phyloP scores from a whole-genome alignment of 2,113 vertebrate species.

The Mungos mungo region DNA sequence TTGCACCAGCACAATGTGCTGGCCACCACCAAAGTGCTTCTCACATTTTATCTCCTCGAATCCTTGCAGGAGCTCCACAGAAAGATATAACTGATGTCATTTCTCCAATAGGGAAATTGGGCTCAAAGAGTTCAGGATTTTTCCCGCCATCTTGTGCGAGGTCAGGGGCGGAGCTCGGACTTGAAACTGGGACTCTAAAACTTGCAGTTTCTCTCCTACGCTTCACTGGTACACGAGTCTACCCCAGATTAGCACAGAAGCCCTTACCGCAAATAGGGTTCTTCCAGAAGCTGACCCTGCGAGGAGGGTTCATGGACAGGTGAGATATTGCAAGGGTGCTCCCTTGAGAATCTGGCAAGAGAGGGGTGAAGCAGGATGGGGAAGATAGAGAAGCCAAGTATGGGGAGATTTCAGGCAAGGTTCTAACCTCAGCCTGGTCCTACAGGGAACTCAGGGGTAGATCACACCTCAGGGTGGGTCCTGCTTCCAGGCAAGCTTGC shows the following conservation, averaged over 20 bases:
- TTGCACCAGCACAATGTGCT: background rate
- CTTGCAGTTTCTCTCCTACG: background rate
- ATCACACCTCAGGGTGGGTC: too few relatives aligned
- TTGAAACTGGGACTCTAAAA: background rate
- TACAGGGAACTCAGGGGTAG: rapidly evolving
- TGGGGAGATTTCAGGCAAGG: background rate
- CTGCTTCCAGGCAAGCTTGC: background rate
- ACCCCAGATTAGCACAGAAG: background rate
- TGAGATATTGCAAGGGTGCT: background rate
- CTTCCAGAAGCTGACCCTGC: background rate
- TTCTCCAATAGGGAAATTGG: background rate
- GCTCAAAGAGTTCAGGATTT: background rate
- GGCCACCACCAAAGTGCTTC: background rate
- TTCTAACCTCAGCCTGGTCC: background rate
- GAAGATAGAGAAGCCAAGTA: background rate
- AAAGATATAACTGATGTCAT: background rate
- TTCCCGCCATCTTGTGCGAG: background rate
- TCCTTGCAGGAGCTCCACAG: background rate
- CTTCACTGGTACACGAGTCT: background rate
- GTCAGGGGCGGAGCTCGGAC: background rate
- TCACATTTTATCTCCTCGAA: background rate
- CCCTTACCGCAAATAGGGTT: background rate
- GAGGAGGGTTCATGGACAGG: background rate
- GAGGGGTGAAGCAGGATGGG: background rate
- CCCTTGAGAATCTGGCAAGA: background rate